Base-by-base conservation (phyloP, 1,140 invertebrate genomes). In the Drusus annulatus region DNA sequence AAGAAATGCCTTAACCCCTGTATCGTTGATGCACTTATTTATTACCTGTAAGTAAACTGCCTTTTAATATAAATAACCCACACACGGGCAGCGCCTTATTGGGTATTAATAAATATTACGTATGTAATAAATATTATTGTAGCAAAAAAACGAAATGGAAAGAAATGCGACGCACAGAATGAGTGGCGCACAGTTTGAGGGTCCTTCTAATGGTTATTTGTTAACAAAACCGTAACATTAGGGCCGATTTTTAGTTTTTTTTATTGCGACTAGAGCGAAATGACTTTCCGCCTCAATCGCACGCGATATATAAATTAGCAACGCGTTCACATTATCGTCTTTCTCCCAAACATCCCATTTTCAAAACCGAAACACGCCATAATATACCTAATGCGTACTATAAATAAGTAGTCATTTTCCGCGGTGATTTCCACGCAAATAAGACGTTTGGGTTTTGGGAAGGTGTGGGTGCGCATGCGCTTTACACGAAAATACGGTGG, bases 201-300 rank as follows among this genome's bases (percentile, higher is more conserved):
- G 10, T 36, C 62, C 25, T 13, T 2, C 23, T 21, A 6, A 21
- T 23, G 19, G n/a, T 51, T 71, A 71, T 71, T 71, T 71, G 68
- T 71, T 71, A 71, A 71, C 68, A 71, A 71, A 71, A 71, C 68
- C 68, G 50, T 71, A 71, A 71, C 68, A 71, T 71, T 71, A 71
- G 50, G 65, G 68, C 68, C 68, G 51, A 52, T 71, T 71, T 71
- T 71, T 71, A 25, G 52, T 71, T 71, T 71, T 71, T 71, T 71
- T 71, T 71, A 71, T 19, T 51, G 17, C 17, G 17, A 71, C 10
- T 52, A 21, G 68, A 71, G 45, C 68, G 36, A 51, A 71, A 71
- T 71, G 68, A 25, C 45, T 71, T 52, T 51, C 21, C 68, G 19
- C 7, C 17, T 8, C 19, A 17, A 45, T 63, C 6, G 68, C 68